Evolutionary conservation across 2,888 invertebrate genomes (phyloP).

Genomic region (Rugalucina vietnamica): DNA sequence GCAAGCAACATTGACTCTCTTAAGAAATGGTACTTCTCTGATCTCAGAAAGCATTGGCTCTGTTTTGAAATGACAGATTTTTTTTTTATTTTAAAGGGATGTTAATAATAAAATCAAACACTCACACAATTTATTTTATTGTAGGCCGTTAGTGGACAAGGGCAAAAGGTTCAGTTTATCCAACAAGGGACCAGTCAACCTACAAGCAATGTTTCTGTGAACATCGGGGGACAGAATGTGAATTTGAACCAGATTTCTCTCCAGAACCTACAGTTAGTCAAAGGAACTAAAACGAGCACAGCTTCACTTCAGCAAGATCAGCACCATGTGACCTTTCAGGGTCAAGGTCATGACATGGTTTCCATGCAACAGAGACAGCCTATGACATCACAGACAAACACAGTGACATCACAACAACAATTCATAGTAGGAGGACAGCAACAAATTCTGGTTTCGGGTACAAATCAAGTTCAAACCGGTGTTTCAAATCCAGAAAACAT

Average conservation of each 20-base stretch:
- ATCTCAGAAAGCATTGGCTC: no score
- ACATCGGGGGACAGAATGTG: slow-evolving; percentile 73
- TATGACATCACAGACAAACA: slow-evolving; percentile 19
- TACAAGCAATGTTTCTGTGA: slow-evolving; percentile 66
- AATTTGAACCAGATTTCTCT: slow-evolving; percentile 65
- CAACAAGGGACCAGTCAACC: slow-evolving; percentile 51
- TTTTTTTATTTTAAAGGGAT: no score
- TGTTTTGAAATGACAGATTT: no score
- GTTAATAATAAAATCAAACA: background rate
- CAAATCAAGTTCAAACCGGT: background rate
- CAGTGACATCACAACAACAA: slow-evolving; percentile 30
- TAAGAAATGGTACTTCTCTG: no score
- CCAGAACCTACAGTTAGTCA: slow-evolving; percentile 52
- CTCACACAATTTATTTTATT: background rate
- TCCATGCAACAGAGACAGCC: background rate
- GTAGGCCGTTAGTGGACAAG: slow-evolving; percentile 18
- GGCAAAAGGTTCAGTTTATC: slow-evolving; percentile 63
- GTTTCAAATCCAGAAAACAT: background rate
- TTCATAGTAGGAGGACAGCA: slow-evolving; percentile 18
- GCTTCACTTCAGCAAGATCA: slow-evolving; percentile 29
- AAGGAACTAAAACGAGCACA: slow-evolving; percentile 45
- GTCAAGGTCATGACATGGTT: slow-evolving; percentile 29
- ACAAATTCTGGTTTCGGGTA: background rate
- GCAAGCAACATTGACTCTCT: no score
- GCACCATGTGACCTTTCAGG: slow-evolving; percentile 24